phyloP scores from a whole-genome alignment of 2,113 vertebrate species.

The Colistium nudipinnis region DNA sequence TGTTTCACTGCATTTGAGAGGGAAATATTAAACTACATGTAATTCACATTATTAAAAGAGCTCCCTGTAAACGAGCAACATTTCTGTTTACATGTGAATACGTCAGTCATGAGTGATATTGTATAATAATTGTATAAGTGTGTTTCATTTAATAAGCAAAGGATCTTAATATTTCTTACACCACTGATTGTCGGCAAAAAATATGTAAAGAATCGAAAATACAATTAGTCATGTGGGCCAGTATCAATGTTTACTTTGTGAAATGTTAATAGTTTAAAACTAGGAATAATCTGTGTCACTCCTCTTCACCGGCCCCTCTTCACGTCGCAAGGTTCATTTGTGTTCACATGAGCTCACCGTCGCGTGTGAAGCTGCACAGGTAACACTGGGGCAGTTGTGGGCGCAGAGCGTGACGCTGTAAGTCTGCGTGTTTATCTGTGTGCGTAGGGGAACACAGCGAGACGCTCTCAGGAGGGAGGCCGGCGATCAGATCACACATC shows the following conservation, averaged over 20 bases:
- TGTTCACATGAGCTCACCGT: background rate
- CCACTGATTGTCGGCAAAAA: background rate
- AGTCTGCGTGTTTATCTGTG: constrained; percentile 43
- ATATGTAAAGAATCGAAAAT: background rate
- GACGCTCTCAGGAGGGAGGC: constrained; percentile 31
- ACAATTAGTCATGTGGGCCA: background rate
- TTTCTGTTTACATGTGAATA: too few relatives aligned
- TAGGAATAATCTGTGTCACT: too few relatives aligned
- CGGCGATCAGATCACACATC: constrained; percentile 57
- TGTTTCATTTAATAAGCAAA: too few relatives aligned
- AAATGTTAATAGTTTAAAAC: too few relatives aligned
- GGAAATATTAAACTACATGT: too few relatives aligned
- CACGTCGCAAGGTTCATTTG: background rate
- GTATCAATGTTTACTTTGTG: too few relatives aligned
- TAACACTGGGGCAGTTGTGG: constrained; percentile 7
- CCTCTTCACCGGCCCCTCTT: background rate
- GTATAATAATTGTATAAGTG: too few relatives aligned
- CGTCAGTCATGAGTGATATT: too few relatives aligned
- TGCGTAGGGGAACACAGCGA: constrained; percentile 34
- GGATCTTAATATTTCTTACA: too few relatives aligned
- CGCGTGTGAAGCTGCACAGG: background rate
- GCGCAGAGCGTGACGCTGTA: constrained; percentile 11
- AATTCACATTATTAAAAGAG: too few relatives aligned
- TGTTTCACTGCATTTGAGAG: too few relatives aligned
- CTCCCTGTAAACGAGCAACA: too few relatives aligned